Base-by-base conservation (phyloP, 1,140 invertebrate genomes). In the Drosophila triauraria region DNA sequence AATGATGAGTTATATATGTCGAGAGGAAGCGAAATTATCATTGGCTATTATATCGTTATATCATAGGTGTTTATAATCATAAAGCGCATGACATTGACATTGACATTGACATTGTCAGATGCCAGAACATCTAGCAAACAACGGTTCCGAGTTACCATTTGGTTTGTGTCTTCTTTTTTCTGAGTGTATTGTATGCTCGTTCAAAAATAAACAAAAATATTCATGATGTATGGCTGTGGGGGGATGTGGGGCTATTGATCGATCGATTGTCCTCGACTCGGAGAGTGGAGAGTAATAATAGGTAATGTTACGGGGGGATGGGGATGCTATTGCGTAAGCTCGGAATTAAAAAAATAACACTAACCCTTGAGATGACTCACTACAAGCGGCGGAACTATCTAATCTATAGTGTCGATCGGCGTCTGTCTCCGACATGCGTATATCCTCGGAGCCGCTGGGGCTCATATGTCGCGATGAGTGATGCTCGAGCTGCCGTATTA, bases 371-470 rank as follows among this genome's bases (percentile, higher is more conserved):
- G 95, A 95, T 82, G 95, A 96, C 93, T 96, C 95, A 93, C 95
- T 96, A 93, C 95, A 96, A 82, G 95, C 95, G 63, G 95, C 96
- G 65, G 96, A 96, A 63, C 96, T 96, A 93, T 97, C 96, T 93
- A 97, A 95, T 93, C 97, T 95, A 93, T 97, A 97, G 93, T 97
- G 97, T 30, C 97, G 95, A 93, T 98, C 97, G 20, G 96, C 96
- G 93, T 98, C 97, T 25, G 97, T 97, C 93, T 98, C 97, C 38
- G 97, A 98, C 95, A 97, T 97, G 78, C 97, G 94, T 82, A 98
- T 97, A 80, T 98, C 98, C 91, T 98, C 97, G 10, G 97, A 98
- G 48, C 96, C 97, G 75, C 96, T 97, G 13, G 97, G 97, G 91
- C 97, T 98, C 96, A 97, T 97, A 92, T 98, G 97, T 6, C 97